Evolutionary conservation across 30 jellyfish, hydroid and myxozoan genomes (phyloP).

Genomic region (Phacellophora camtschatica): DNA sequence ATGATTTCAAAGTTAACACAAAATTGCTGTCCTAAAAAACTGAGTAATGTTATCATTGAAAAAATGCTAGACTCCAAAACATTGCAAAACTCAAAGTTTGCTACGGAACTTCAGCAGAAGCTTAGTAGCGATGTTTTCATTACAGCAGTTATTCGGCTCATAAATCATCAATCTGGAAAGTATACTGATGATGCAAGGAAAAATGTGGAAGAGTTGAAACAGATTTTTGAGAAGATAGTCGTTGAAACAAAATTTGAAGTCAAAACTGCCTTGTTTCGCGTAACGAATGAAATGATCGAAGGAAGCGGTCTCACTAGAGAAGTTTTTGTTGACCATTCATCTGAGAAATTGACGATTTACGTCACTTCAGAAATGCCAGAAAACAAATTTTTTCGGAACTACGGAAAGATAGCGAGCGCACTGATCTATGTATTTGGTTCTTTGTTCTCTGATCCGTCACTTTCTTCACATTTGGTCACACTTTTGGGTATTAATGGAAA

Average conservation of each 20-base stretch:
- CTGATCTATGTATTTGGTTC: not conserved
- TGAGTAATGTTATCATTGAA: constrained; percentile 51
- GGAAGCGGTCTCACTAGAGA: not conserved
- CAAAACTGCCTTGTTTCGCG: not conserved
- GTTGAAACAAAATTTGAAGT: not conserved
- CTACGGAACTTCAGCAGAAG: constrained; percentile 26
- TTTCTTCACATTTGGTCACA: not conserved
- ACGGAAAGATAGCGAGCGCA: not conserved
- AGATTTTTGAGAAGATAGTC: not conserved
- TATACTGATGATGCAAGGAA: not conserved
- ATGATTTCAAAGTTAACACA: constrained; percentile 27
- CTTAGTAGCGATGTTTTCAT: constrained; percentile 32
- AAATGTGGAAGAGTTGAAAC: not conserved
- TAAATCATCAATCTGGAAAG: constrained; percentile 24
- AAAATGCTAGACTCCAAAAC: not conserved
- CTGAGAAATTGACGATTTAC: not conserved
- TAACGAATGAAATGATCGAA: not conserved
- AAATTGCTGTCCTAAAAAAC: constrained; percentile 10
- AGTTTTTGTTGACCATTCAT: not conserved
- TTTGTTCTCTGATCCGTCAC: not conserved
- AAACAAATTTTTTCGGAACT: not conserved
- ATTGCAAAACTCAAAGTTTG: constrained; percentile 34
- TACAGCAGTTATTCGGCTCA: constrained; percentile 37
- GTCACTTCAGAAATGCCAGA: not conserved
- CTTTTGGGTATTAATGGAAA: not conserved